Percentiles rank a stretch among this genome's conserved stretches.
These are phyloP conservation scores for Helicolenus hilgendorfi DNA, from an alignment of 2,797 vertebrate genomes.

Conservation along the genomic window DNA sequence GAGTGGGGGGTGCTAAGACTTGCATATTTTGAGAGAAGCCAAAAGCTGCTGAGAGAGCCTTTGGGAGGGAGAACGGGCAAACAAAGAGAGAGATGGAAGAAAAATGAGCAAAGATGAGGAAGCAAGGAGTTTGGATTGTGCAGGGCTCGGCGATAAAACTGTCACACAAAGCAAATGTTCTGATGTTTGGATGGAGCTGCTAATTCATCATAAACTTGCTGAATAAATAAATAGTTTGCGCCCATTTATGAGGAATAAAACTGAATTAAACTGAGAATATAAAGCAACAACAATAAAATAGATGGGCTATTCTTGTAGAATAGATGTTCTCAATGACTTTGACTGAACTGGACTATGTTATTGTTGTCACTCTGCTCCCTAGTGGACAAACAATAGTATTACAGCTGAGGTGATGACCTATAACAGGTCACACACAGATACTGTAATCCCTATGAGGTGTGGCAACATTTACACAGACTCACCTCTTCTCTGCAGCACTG, in stretches of 20 bases:
- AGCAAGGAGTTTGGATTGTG: neutral
- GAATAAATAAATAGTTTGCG: neutral
- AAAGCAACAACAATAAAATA: neutral
- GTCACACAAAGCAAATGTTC: neutral
- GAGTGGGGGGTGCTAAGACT: neutral
- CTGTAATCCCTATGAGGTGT: neutral
- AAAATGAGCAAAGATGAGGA: neutral
- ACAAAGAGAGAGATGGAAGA: neutral
- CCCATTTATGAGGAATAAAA: neutral
- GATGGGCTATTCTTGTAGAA: neutral
- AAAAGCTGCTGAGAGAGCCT: constrained; percentile 39
- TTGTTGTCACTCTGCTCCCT: constrained; percentile 27
- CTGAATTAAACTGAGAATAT: neutral
- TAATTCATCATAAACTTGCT: constrained; percentile 4
- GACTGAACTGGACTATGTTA: neutral
- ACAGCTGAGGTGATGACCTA: neutral
- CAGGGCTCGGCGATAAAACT: constrained; percentile 5
- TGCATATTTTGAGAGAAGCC: constrained; percentile 16
- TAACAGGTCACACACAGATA: neutral
- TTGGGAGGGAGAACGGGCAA: neutral
- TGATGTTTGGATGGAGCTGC: neutral
- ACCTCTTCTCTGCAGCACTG: neutral
- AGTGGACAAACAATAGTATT: constrained; percentile 30
- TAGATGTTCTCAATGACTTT: neutral
- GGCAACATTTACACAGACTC: neutral